Evolutionary conservation across 2,797 vertebrate species (phyloP).

Genomic region (Fratercula arctica): DNA sequence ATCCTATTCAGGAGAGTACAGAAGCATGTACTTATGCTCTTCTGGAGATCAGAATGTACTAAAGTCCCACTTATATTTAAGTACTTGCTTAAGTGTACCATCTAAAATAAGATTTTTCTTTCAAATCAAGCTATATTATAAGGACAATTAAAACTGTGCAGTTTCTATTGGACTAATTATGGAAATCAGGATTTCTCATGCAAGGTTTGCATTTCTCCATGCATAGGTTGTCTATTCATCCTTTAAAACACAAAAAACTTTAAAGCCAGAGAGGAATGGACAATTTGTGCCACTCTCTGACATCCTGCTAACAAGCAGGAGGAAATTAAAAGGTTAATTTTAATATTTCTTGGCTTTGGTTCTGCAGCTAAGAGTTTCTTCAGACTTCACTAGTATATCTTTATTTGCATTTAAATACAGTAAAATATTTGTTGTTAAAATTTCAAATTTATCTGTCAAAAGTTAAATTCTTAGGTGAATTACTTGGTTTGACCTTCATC

Average conservation of each 20-base stretch:
- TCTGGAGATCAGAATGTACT: background rate
- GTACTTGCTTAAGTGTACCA: background rate
- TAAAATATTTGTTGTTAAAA: background rate
- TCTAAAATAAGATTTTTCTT: background rate
- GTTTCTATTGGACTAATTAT: background rate
- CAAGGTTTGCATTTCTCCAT: background rate
- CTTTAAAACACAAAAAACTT: background rate
- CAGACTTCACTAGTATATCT: background rate
- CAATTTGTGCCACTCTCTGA: background rate
- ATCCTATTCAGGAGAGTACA: background rate
- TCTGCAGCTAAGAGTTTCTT: background rate
- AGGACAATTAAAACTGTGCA: background rate
- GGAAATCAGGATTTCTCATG: background rate
- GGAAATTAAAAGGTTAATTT: background rate
- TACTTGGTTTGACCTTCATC: background rate
- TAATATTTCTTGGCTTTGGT: background rate
- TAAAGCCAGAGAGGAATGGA: background rate
- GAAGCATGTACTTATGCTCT: background rate
- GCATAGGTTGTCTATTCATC: rapidly evolving
- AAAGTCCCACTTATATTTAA: background rate
- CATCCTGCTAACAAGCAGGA: background rate
- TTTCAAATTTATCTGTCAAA: background rate
- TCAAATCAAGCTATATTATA: background rate
- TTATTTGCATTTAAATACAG: background rate
- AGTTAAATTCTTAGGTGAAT: background rate